phyloP scores from a whole-genome alignment of 2,797 vertebrate genomes.

The Argentina silus region DNA sequence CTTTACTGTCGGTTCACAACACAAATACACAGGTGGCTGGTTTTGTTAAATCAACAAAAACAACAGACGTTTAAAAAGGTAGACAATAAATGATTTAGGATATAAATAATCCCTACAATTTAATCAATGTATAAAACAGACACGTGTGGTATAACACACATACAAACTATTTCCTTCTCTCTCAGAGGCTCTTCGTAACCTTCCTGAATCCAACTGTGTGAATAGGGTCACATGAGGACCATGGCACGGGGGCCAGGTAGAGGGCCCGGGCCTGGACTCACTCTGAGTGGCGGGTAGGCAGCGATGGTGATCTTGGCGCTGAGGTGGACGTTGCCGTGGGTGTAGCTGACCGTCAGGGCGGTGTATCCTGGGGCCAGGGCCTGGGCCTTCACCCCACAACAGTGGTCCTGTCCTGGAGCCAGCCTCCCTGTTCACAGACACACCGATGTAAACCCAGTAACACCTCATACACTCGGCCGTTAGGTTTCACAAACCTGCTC shows the following conservation, averaged over 20 bases:
- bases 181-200: too few species aligned
- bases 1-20: too few species aligned
- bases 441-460: background rate
- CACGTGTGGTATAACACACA: too few species aligned
- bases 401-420: conserved; percentile 72
- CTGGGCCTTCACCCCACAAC: conserved; percentile 81
- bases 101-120: background rate
- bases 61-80: background rate
- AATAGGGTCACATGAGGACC: background rate
- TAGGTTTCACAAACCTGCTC: background rate
- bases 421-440: conserved; percentile 67
- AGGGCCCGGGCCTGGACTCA: conserved; percentile 63
- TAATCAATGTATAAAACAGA: too few species aligned
- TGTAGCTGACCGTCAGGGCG: conserved; percentile 78
- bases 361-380: conserved; percentile 84
- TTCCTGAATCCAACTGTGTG: too few species aligned
- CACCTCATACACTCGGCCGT: background rate
- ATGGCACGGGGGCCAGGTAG: background rate
- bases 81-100: background rate
- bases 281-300: conserved; percentile 85
- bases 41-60: background rate
- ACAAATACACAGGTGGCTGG: background rate
- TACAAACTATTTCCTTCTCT: too few species aligned
- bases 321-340: conserved; percentile 82
- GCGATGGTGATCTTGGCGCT: conserved; percentile 89